Evolutionary conservation across 2,113 vertebrate species (phyloP).

Genomic region (Eptatretus burgeri): DNA sequence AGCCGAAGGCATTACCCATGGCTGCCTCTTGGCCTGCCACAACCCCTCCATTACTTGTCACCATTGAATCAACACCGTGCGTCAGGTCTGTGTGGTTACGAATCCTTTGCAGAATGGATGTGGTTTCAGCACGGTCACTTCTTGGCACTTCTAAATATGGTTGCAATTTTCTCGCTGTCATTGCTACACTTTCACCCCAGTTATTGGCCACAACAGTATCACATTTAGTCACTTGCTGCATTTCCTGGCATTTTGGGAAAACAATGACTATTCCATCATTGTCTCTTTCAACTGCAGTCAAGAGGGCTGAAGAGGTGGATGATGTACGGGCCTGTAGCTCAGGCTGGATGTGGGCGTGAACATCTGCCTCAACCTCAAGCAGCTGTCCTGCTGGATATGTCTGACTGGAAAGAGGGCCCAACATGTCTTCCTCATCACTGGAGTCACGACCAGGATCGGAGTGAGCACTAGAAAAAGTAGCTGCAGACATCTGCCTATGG

Average conservation of each 20-base stretch:
- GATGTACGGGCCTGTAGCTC: no score
- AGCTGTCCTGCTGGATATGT: slow-evolving; percentile 14
- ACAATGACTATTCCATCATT: no score
- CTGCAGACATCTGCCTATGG: slow-evolving; percentile 56
- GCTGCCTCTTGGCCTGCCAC: slow-evolving; percentile 51
- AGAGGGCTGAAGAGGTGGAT: no score
- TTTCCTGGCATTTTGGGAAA: slow-evolving; percentile 14
- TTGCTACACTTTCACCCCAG: no score
- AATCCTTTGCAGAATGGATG: slow-evolving; percentile 20
- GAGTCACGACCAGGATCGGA: slow-evolving; percentile 82
- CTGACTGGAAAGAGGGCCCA: slow-evolving; percentile 18
- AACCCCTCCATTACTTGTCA: slow-evolving; percentile 35
- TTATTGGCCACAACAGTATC: no score
- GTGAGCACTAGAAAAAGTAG: slow-evolving; percentile 66
- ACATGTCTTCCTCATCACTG: slow-evolving; percentile 55
- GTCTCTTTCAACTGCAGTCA: no score
- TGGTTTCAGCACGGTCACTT: slow-evolving; percentile 11
- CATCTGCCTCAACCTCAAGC: slow-evolving; percentile 83
- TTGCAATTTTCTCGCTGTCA: no score
- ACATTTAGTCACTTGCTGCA: no score
- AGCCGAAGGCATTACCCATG: slow-evolving; percentile 49
- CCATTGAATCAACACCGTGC: slow-evolving; percentile 27
- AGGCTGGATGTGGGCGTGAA: slow-evolving; percentile 18
- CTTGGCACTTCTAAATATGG: no score
- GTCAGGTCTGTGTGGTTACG: slow-evolving; percentile 50